Percentiles rank a stretch among this genome's conserved stretches.
These are phyloP conservation scores for Merodon equestris DNA, from an alignment of 2,888 invertebrate genomes.

Conservation along the genomic window DNA sequence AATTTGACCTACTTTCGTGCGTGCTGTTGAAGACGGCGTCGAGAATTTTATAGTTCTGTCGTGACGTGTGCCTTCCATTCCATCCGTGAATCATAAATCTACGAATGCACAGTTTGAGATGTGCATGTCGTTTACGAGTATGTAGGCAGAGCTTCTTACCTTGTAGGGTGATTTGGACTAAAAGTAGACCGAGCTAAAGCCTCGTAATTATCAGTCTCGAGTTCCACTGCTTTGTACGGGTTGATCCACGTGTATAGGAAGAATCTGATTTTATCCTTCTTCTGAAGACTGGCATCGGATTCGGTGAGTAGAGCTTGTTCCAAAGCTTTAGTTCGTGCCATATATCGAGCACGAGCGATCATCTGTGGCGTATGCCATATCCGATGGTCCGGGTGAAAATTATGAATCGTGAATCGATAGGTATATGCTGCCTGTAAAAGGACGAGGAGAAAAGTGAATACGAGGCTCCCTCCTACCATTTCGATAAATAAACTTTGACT, in stretches of 20 bases:
- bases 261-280: slow-evolving; percentile 32
- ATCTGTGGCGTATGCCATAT: slow-evolving; percentile 54
- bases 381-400: too few species aligned
- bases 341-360: slow-evolving; percentile 40
- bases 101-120: neutral
- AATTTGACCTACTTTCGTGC: slow-evolving; percentile 80
- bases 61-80: slow-evolving; percentile 80
- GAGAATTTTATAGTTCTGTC: slow-evolving; percentile 64
- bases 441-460: too few species aligned
- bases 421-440: too few species aligned
- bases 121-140: neutral
- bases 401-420: too few species aligned
- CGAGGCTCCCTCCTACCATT: too few species aligned
- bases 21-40: slow-evolving; percentile 80
- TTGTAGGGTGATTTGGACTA: slow-evolving; percentile 25
- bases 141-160: slow-evolving; percentile 5
- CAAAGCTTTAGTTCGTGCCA: slow-evolving; percentile 33
- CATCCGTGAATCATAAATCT: slow-evolving; percentile 80
- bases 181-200: slow-evolving; percentile 25
- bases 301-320: slow-evolving; percentile 13
- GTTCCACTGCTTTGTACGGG: slow-evolving; percentile 7
- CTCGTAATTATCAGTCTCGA: slow-evolving; percentile 17
- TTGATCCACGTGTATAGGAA: slow-evolving; percentile 46
- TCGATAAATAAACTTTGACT: too few species aligned
- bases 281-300: neutral